A percentile compares a stretch with the other conserved stretches of the same genome.
Conservation (phyloP, 2,797 vertebrate species). For the Ceyx erithaca region DNA sequence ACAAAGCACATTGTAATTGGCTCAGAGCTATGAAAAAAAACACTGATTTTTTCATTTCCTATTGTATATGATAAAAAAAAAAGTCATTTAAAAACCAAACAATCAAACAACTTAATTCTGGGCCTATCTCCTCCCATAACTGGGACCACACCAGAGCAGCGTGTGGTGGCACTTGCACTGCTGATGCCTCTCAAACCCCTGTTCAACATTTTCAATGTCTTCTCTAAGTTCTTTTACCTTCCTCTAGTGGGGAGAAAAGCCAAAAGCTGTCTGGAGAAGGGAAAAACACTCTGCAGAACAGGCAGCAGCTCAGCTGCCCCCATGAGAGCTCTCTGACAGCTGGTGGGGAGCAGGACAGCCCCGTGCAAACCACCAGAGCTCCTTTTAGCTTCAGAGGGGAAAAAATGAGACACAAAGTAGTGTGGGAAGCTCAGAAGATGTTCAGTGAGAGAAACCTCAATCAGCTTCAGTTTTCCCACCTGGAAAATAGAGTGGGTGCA, state of each 20-base stretch:
- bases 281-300: not conserved
- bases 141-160: not conserved
- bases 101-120: not conserved
- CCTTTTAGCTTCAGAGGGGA: not conserved
- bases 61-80: not conserved
- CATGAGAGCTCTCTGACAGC: rapidly evolving
- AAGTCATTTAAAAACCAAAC: not conserved
- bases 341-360: not conserved
- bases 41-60: not conserved
- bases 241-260: not conserved
- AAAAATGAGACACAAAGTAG: not conserved
- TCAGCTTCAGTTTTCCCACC: not conserved
- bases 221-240: not conserved
- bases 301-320: not conserved
- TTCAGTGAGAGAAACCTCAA: not conserved
- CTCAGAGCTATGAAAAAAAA: not conserved
- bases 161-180: not conserved
- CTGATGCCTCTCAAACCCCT: not conserved
- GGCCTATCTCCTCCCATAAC: not conserved
- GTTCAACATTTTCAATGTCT: not conserved
- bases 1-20: not conserved
- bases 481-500: not conserved
- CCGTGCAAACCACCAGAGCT: not conserved
- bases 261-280: not conserved
- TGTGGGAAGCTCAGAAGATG: constrained; percentile 13